These are phyloP conservation scores for Helogale parvula DNA, from an alignment of 2,113 vertebrate genomes.

Conservation along the genomic window DNA sequence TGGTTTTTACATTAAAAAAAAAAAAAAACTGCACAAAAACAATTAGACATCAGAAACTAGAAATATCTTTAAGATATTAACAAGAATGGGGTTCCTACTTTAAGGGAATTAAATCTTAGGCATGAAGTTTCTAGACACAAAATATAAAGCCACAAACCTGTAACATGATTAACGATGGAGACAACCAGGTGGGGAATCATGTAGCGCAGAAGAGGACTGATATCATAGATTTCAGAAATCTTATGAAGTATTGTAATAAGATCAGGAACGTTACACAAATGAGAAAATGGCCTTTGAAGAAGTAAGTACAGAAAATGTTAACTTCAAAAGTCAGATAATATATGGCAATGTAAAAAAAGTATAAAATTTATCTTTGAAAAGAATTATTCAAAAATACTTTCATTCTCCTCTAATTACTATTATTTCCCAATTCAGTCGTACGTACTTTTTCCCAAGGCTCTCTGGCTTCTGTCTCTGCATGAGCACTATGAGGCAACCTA, in stretches of 20 bases:
- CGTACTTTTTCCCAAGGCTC: constrained; percentile 90
- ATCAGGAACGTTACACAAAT: constrained; percentile 86
- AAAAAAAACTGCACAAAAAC: neutral
- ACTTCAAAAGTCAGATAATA: neutral
- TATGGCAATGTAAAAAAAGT: neutral
- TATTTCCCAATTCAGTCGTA: neutral
- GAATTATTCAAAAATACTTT: neutral
- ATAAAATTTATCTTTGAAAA: neutral
- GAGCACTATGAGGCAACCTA: constrained; percentile 92
- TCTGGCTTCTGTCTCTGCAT: constrained; percentile 94
- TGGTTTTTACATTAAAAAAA: neutral
- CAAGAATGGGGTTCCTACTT: neutral
- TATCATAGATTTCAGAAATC: constrained; percentile 88
- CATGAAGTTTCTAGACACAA: neutral
- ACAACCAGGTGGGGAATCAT: constrained; percentile 92
- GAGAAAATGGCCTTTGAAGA: constrained; percentile 86
- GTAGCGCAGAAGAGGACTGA: constrained; percentile 91
- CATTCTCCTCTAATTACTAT: neutral
- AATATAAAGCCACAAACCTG: constrained; percentile 73
- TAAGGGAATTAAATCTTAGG: neutral
- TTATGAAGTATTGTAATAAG: constrained; percentile 86
- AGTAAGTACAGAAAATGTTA: neutral
- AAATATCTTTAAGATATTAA: neutral
- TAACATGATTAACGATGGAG: constrained; percentile 69
- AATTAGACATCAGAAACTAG: neutral